Conservation (phyloP, 2,113 vertebrate genomes). For the Triplophysa dalaica region DNA sequence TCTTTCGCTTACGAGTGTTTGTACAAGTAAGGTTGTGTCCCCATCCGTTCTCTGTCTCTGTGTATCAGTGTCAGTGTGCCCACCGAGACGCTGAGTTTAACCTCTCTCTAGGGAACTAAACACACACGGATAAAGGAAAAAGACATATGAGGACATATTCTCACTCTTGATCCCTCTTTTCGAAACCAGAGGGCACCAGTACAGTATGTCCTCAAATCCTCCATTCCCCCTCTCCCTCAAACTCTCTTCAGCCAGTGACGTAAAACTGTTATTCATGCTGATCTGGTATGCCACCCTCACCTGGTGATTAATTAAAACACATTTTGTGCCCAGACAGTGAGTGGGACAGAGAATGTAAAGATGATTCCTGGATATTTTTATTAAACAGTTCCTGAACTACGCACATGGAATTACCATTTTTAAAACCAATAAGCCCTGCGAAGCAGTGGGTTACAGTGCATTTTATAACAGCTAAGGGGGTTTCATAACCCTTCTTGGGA, state of each 20-base stretch:
- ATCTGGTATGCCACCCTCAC: too few species aligned
- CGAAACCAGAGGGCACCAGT: not conserved
- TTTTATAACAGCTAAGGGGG: too few species aligned
- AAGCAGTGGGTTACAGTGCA: too few species aligned
- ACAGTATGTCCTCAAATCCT: not conserved
- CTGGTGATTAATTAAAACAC: too few species aligned
- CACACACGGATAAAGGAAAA: not conserved
- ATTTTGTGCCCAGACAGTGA: too few species aligned
- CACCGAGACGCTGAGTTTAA: conserved; percentile 19
- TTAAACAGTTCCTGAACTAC: too few species aligned
- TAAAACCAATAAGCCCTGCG: too few species aligned
- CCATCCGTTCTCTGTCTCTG: conserved; percentile 41
- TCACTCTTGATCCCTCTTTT: not conserved
- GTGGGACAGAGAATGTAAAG: too few species aligned
- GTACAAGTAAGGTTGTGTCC: conserved; percentile 7
- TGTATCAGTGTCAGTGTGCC: conserved; percentile 47
- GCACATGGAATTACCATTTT: too few species aligned
- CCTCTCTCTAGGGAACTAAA: conserved; percentile 5
- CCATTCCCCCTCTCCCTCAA: not conserved
- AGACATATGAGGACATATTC: not conserved
- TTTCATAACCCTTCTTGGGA: too few species aligned
- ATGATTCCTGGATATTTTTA: too few species aligned
- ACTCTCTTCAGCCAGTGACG: not conserved
- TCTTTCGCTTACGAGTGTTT: conserved; percentile 39
- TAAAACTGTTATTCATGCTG: not conserved